These are phyloP conservation scores for Dicerorhinus sumatrensis DNA, from an alignment of 2,113 vertebrate genomes.

Conservation along the genomic window DNA sequence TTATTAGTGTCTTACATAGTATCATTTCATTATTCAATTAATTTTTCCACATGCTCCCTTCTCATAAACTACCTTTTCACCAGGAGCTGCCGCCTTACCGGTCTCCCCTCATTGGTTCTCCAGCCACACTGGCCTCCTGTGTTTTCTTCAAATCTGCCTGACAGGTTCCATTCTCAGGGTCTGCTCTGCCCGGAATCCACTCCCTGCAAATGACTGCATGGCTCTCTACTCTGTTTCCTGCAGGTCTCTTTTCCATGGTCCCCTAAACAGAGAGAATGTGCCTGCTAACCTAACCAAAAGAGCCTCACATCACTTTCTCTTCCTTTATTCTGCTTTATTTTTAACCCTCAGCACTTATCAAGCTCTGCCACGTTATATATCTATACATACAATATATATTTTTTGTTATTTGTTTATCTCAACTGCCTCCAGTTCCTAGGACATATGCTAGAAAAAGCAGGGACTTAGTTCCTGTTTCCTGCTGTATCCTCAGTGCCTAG, in stretches of 20 bases:
- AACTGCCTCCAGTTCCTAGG: not conserved
- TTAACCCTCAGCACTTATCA: not conserved
- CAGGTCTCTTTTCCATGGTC: not conserved
- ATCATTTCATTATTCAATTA: not conserved
- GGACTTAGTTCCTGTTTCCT: not conserved
- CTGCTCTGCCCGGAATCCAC: not conserved
- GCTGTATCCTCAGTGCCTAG: too few relatives aligned
- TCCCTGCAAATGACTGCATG: rapidly evolving
- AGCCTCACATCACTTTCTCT: not conserved
- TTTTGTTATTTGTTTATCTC: not conserved
- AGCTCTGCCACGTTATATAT: not conserved
- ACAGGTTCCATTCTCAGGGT: not conserved
- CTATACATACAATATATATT: not conserved
- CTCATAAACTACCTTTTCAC: not conserved
- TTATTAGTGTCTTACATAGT: not conserved
- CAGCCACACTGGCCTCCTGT: too few relatives aligned
- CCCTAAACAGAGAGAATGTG: not conserved
- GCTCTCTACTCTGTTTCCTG: not conserved
- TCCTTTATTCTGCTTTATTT: not conserved
- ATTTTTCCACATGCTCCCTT: not conserved
- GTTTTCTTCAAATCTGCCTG: not conserved
- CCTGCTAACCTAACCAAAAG: not conserved
- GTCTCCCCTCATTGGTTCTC: not conserved
- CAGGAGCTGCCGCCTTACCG: not conserved
- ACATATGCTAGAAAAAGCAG: not conserved